Percentiles rank a stretch among this genome's conserved stretches.
Conservation (phyloP, 2,797 vertebrate species). For the Rhinoraja longicauda region DNA sequence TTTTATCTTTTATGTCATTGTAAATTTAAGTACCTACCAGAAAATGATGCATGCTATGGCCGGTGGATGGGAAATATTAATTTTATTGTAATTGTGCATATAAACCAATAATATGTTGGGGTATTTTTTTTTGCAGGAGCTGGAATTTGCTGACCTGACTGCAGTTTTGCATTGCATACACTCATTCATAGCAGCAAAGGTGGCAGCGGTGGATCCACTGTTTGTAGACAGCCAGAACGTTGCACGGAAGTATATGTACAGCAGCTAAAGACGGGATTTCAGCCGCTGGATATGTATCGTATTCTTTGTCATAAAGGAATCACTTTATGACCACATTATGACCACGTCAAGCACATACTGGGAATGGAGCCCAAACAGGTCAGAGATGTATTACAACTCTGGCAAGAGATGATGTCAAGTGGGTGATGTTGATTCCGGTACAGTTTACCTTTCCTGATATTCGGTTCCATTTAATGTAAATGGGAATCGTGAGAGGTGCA, state of each 20-base stretch:
- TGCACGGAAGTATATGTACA: slow-evolving; percentile 66
- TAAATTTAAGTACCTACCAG: not conserved
- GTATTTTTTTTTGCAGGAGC: slow-evolving; percentile 62
- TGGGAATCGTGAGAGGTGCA: not conserved
- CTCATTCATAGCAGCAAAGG: slow-evolving; percentile 87
- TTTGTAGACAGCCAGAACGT: slow-evolving; percentile 75
- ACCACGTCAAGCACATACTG: not conserved
- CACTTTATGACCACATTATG: not conserved
- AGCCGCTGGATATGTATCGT: not conserved
- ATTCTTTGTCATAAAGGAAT: not conserved
- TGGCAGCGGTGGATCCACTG: slow-evolving; percentile 85
- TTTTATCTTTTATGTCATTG: not conserved
- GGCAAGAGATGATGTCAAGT: not conserved
- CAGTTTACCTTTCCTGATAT: not conserved
- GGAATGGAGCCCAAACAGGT: not conserved
- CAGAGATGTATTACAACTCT: not conserved
- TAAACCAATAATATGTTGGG: not conserved
- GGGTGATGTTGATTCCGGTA: not conserved
- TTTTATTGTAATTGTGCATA: not conserved
- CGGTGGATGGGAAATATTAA: not conserved
- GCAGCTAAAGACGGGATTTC: slow-evolving; percentile 57
- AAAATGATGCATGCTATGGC: not conserved
- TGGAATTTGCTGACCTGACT: slow-evolving; percentile 84
- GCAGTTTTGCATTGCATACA: slow-evolving; percentile 86
- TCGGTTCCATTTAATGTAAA: not conserved